phyloP scores from a whole-genome alignment of 2,888 invertebrate species.

The Sarcophaga caerulescens region DNA sequence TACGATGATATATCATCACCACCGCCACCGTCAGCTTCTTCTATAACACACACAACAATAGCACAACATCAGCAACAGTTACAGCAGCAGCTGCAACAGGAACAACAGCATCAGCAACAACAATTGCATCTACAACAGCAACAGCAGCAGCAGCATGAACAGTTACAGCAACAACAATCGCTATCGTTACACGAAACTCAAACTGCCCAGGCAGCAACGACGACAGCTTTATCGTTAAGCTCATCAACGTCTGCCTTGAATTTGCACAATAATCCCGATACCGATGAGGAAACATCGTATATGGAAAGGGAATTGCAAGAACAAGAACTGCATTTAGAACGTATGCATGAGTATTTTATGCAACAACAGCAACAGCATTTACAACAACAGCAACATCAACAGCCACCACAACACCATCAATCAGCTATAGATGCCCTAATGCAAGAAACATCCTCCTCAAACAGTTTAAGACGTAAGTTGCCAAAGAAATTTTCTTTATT shows the following conservation, averaged over 20 bases:
- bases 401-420: conserved; percentile 72
- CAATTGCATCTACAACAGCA: conserved; percentile 28
- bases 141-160: conserved; percentile 39
- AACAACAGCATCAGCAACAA: conserved; percentile 16
- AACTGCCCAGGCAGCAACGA: conserved; percentile 60
- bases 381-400: conserved; percentile 68
- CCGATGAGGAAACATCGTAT: conserved; percentile 62
- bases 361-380: conserved; percentile 77
- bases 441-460: conserved; percentile 74
- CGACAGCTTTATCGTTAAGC: conserved; percentile 61
- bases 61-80: conserved; percentile 42
- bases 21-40: conserved; percentile 17
- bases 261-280: conserved; percentile 66
- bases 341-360: conserved; percentile 73
- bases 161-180: conserved; percentile 39
- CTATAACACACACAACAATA: conserved; percentile 34
- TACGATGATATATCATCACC: conserved; percentile 65
- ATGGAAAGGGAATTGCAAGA: conserved; percentile 66
- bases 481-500: neutral
- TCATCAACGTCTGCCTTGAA: conserved; percentile 66
- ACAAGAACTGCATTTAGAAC: conserved; percentile 70
- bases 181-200: conserved; percentile 62
- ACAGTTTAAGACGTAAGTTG: conserved; percentile 76
- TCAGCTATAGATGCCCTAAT: conserved; percentile 75
- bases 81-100: conserved; percentile 38